Evolutionary conservation across 2,113 vertebrate species (phyloP), one percentile per base, ranked within the genome.

Genomic region (Megaptera novaeangliae): DNA sequence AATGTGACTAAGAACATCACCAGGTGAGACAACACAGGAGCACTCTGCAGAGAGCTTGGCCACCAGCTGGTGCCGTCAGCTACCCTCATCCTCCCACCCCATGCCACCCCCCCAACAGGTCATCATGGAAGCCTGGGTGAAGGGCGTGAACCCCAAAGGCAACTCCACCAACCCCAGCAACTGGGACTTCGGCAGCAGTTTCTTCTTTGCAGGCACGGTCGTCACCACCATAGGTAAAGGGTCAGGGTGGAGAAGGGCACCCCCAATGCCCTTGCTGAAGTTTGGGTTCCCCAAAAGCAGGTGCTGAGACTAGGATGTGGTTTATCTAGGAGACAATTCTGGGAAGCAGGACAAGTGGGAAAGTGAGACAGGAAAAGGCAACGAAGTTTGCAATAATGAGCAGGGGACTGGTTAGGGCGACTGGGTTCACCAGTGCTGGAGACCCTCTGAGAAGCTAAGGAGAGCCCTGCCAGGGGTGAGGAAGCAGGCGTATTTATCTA

Each of bases 121-220:
- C 96, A 99, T 99, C 95, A 98, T 99, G 98, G 99, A 99, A 95
- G 99, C 99, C 91, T 99, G 99, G 99, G 99, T 99, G 97, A 99
- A 99, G 77, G 99, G 99, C 1, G 99, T 99, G 91, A 99, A 99
- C 96, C 99, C 99, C n/a, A 99, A 99, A 72, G 99, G 99, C 90
- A 99, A 99, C 94, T 99, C 99, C 49, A 99, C 99, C 1, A 99
- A 99, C 98, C 99, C 99, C 94, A 99, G 99, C 98, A 99, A 99
- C 98, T 99, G 99, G 99, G 99, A 99, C 97, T 99, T 99, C 66
- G 98, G 99, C 97, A 99, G 99, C 98, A 99, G 99, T 61, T 99
- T 99, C 98, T 99, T 99, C 97, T 99, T 99, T 95, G 99, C 99
- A 27, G 99, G 99, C 95, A 99, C 99, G 0, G 99, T 99, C 1